Evolutionary conservation across 2,888 invertebrate genomes (phyloP).

Genomic region (Sacculina carcini): DNA sequence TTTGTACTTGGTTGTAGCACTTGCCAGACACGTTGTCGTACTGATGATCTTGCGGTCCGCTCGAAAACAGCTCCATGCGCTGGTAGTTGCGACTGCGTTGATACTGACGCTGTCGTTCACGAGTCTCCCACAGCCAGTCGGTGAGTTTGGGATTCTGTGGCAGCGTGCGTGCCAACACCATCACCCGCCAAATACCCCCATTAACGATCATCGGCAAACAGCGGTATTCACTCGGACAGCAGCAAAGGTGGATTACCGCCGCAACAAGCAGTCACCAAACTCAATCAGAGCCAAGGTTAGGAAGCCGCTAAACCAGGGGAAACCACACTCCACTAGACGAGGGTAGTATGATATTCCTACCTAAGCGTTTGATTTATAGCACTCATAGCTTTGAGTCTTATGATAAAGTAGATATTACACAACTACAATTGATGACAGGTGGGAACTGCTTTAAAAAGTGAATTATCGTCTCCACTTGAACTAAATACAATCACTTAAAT

Average conservation of each 20-base stretch:
- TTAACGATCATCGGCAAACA: no score
- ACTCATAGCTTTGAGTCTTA: no score
- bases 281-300: background rate
- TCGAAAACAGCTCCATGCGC: conserved; percentile 7
- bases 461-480: no score
- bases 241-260: background rate
- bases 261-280: background rate
- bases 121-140: conserved; percentile 64
- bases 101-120: conserved; percentile 50
- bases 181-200: background rate
- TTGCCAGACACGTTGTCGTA: background rate
- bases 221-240: no score
- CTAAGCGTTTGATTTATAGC: no score
- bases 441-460: no score
- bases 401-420: no score
- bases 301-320: background rate
- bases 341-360: no score
- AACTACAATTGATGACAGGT: no score
- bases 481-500: no score
- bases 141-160: conserved; percentile 58
- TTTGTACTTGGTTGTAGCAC: conserved; percentile 11
- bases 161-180: background rate
- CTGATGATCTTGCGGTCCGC: background rate
- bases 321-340: no score
- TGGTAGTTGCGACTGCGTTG: conserved; percentile 24